Base-by-base conservation (phyloP, 1,140 invertebrate genomes). In the Pseudobourletiella spinata region DNA sequence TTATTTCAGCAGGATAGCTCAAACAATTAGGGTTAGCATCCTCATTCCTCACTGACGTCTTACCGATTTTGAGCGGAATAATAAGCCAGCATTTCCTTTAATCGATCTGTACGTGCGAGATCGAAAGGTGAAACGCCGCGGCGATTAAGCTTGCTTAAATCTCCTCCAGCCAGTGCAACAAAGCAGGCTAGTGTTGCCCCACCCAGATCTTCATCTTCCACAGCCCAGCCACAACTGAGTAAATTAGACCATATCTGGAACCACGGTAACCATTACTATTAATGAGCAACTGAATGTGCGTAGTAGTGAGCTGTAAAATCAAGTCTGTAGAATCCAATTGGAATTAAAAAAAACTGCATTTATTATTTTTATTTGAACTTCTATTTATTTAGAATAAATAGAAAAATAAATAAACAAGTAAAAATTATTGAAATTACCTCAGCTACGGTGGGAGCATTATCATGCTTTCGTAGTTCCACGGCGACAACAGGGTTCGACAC, bases 91-190 rank as follows among this genome's bases (percentile, higher is more conserved):
- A 66, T 69, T 57, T 66, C 64, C 55, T 66, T 69, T 2, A 69
- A 52, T 29, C 64, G 58, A 39, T 69, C 67, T 22, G 46, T 52
- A 35, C 74, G 76, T 39, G 81, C 73, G 60, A 79, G 70, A 74
- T 84, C 83, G 4, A 86, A 70, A 0, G 86, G 82, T 1, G 80
- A 79, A 71, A 84, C 82, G 1, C 81, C 79, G 64, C 83, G 82
- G 24, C 79, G 78, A 71, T 91, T 91, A 43, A 79, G 80, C 0
- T 78, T 74, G 14, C 81, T 81, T 8, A 86, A 76, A 68, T 81
- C 79, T 48, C 83, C 83, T 1, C 85, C 85, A 66, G 82, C 79
- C 64, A 83, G 79, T 14, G 83, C 81, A 32, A 89, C 75, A 74
- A 83, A 88, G 71, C 84, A 86, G 3, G 84, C 81, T 25, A 89